These are phyloP conservation scores for Drosophila aff. DNA, from an alignment of 1,140 invertebrate genomes.

Conservation along the genomic window DNA sequence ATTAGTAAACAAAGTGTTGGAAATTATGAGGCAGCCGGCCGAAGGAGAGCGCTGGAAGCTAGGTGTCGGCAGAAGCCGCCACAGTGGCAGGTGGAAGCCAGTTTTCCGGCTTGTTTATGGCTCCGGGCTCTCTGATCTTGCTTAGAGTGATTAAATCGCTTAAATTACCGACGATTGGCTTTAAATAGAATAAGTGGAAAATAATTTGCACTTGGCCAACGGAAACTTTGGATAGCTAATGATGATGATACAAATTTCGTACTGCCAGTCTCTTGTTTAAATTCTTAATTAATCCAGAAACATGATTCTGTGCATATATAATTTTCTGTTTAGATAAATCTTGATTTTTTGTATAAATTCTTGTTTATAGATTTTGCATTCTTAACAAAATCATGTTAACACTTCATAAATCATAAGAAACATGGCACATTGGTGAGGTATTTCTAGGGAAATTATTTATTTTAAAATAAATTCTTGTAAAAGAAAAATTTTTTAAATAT, in stretches of 20 bases:
- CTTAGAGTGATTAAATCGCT: conserved; percentile 52
- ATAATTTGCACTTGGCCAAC: conserved; percentile 25
- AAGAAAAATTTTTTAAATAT: not conserved
- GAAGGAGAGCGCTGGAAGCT: conserved; percentile 39
- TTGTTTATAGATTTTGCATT: not conserved
- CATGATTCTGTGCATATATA: not conserved
- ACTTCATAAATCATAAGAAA: not conserved
- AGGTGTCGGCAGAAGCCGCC: conserved; percentile 11
- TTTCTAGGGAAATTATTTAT: not conserved
- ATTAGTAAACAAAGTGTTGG: conserved; percentile 83
- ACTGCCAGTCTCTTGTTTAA: not conserved
- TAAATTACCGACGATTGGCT: conserved; percentile 36
- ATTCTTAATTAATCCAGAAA: not conserved
- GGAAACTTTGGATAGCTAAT: not conserved
- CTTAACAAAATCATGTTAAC: conserved; percentile 1
- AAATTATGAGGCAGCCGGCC: conserved; percentile 72
- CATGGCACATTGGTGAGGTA: not conserved
- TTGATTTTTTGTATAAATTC: not conserved
- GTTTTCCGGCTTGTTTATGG: conserved; percentile 23
- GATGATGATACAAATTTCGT: not conserved
- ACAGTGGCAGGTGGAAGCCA: conserved; percentile 46
- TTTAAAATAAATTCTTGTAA: not conserved
- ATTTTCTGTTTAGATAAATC: conserved; percentile 2
- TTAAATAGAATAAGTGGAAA: conserved; percentile 52
- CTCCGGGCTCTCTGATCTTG: conserved; percentile 23